These are phyloP conservation scores for Belonocnema kinseyi DNA, from an alignment of 1,140 invertebrate genomes.

Conservation along the genomic window DNA sequence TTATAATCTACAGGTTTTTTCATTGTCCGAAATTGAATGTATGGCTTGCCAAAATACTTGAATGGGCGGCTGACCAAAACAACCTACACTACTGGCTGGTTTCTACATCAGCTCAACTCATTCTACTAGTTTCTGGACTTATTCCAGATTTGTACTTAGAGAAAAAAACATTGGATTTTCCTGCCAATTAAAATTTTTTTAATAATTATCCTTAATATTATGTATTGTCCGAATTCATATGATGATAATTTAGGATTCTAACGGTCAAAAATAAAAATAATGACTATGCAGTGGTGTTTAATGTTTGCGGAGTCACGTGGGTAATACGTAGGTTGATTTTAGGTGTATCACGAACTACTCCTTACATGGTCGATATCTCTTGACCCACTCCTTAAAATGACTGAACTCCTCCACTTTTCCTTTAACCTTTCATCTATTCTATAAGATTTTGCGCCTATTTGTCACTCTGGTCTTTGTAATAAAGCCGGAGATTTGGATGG, in stretches of 20 bases:
- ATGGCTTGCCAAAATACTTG: neutral
- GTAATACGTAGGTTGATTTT: neutral
- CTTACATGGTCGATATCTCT: slow-evolving; percentile 60
- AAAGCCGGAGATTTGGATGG: neutral
- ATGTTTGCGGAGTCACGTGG: slow-evolving; percentile 17
- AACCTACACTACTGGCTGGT: slow-evolving; percentile 2
- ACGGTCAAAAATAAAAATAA: neutral
- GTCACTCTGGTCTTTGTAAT: neutral
- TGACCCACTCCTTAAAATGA: slow-evolving; percentile 57
- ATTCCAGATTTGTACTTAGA: neutral
- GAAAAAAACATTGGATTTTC: neutral
- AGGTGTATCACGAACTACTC: slow-evolving; percentile 33
- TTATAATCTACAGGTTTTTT: neutral
- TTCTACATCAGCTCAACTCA: neutral
- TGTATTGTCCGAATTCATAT: too few species aligned
- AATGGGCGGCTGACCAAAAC: slow-evolving; percentile 21
- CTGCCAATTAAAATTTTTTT: too few species aligned
- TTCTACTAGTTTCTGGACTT: neutral
- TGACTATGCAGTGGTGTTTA: slow-evolving; percentile 12
- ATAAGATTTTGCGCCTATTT: too few species aligned
- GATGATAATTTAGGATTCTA: too few species aligned
- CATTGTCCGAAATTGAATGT: slow-evolving; percentile 1
- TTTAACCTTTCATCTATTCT: slow-evolving; percentile 7
- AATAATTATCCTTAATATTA: too few species aligned
- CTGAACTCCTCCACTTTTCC: slow-evolving; percentile 44